phyloP scores from a whole-genome alignment of 2,797 vertebrate genomes.

The Acanthurus lineatus region DNA sequence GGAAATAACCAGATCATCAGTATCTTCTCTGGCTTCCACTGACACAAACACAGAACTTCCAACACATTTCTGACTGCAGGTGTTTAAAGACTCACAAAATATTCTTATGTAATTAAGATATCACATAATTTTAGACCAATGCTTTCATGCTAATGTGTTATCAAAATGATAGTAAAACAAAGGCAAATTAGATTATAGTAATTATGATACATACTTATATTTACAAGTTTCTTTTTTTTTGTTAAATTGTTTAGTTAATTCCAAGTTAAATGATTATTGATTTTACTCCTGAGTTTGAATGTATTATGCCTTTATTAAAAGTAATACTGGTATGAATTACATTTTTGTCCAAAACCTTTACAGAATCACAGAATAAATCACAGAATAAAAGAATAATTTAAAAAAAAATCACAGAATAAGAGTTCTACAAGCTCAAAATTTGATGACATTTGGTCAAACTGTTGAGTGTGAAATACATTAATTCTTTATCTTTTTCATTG shows the following conservation, averaged over 20 bases:
- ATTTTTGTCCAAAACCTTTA: neutral
- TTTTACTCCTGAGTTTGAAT: neutral
- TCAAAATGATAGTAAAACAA: too few relatives aligned
- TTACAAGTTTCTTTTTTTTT: neutral
- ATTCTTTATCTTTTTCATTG: neutral
- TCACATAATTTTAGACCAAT: neutral
- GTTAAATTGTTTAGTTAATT: neutral
- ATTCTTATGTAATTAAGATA: neutral
- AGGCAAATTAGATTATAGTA: too few relatives aligned
- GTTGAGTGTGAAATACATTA: neutral
- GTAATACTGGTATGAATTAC: neutral
- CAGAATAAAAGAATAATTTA: too few relatives aligned
- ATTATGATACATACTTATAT: neutral
- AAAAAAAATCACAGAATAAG: neutral
- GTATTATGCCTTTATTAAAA: neutral
- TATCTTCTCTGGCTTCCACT: constrained; percentile 13
- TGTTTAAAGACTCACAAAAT: neutral
- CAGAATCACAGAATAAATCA: too few relatives aligned
- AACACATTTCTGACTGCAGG: constrained; percentile 9
- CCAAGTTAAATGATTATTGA: neutral
- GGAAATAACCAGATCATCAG: constrained; percentile 25
- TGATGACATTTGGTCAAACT: neutral
- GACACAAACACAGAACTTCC: constrained; percentile 2
- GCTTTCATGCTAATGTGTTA: too few relatives aligned
- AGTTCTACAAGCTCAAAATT: neutral